These are phyloP conservation scores for Bubalus kerabau DNA, from an alignment of 2,113 vertebrate species.

Conservation along the genomic window DNA sequence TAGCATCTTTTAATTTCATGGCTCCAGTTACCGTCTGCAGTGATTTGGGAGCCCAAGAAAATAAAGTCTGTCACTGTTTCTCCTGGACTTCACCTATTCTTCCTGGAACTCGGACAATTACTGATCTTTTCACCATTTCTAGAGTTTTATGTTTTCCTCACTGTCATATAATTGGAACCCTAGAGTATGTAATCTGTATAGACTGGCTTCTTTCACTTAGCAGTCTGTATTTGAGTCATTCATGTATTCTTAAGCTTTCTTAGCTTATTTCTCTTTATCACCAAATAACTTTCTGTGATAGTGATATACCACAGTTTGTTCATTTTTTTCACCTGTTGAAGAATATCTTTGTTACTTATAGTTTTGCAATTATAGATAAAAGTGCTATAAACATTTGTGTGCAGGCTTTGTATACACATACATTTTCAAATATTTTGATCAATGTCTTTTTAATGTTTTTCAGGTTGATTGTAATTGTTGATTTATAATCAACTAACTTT, in stretches of 20 bases:
- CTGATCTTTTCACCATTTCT: not conserved
- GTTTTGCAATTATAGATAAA: not conserved
- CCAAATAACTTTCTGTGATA: not conserved
- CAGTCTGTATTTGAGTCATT: not conserved
- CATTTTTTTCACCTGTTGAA: not conserved
- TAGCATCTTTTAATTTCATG: not conserved
- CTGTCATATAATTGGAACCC: not conserved
- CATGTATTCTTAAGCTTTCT: not conserved
- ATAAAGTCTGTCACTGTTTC: not conserved
- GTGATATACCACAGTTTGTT: not conserved
- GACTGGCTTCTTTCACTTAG: not conserved
- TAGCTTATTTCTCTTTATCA: not conserved
- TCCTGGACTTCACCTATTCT: not conserved
- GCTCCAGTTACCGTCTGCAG: not conserved
- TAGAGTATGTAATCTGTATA: not conserved
- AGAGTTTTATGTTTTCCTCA: not conserved
- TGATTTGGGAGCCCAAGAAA: not conserved
- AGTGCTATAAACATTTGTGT: not conserved
- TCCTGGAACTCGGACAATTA: not conserved
- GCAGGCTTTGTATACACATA: not conserved
- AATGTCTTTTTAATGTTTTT: not conserved
- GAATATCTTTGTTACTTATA: not conserved
- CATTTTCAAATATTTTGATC: not conserved
- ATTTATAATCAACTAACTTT: constrained; percentile 7
- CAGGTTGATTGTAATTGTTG: not conserved